A percentile compares a stretch with the other conserved stretches of the same genome.
Evolutionary conservation across 2,888 invertebrate species (phyloP).

Genomic region (Nymphalis polychloros): DNA sequence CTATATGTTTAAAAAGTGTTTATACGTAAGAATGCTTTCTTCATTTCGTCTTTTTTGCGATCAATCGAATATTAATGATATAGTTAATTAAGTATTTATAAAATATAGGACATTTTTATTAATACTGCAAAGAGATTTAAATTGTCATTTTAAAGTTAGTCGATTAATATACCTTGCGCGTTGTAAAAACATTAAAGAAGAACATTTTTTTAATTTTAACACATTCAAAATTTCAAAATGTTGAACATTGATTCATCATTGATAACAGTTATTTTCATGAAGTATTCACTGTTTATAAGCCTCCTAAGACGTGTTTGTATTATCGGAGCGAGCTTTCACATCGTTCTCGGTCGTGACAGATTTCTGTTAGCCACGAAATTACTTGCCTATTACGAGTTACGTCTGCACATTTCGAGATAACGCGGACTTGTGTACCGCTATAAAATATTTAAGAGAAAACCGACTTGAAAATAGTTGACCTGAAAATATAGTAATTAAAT

Average conservation of each 20-base stretch:
- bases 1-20: too few species aligned
- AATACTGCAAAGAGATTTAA: too few species aligned
- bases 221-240: too few species aligned
- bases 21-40: too few species aligned
- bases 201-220: too few species aligned
- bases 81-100: too few species aligned
- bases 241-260: background rate
- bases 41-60: too few species aligned
- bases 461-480: conserved; percentile 5
- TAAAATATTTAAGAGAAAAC: conserved; percentile 13
- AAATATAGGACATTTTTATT: too few species aligned
- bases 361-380: conserved; percentile 24
- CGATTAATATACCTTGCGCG: too few species aligned
- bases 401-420: conserved; percentile 15
- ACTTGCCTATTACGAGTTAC: conserved; percentile 21
- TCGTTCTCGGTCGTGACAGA: conserved; percentile 22
- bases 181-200: too few species aligned
- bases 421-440: conserved; percentile 8
- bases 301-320: conserved; percentile 9
- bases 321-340: conserved; percentile 16
- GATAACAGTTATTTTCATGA: background rate
- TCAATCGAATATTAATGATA: too few species aligned
- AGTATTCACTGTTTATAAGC: background rate
- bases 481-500: background rate
- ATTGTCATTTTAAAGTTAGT: too few species aligned